Conservation (phyloP, 2,888 invertebrate genomes). For the Loripinus fragilis region DNA sequence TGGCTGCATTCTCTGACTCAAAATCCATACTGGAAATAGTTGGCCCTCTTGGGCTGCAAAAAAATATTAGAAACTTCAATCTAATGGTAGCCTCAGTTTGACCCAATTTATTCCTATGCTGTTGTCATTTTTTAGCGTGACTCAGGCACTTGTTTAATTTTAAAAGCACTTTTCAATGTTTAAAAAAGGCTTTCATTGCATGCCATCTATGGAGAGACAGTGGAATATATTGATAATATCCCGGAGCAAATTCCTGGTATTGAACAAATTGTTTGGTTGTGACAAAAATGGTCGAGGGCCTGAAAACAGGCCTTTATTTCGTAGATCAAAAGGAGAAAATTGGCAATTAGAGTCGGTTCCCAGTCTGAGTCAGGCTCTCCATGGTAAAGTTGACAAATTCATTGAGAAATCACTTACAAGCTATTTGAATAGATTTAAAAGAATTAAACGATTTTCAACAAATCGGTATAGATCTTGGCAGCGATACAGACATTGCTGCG, state of each 20-base stretch:
- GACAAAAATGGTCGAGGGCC: not conserved
- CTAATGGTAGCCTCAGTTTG: too few relatives aligned
- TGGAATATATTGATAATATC: not conserved
- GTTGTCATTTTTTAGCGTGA: not conserved
- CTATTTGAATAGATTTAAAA: constrained; percentile 5
- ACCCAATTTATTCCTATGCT: too few relatives aligned
- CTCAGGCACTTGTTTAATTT: not conserved
- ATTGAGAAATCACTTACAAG: not conserved
- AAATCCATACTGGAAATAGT: too few relatives aligned
- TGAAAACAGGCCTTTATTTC: not conserved
- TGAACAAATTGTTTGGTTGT: not conserved
- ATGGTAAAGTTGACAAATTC: not conserved
- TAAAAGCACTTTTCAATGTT: not conserved
- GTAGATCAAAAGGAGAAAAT: not conserved
- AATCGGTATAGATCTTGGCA: not conserved
- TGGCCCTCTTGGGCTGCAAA: too few relatives aligned
- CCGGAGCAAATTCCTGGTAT: not conserved
- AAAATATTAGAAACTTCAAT: too few relatives aligned
- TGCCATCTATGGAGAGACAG: not conserved
- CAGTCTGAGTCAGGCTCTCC: not conserved
- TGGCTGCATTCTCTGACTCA: too few relatives aligned
- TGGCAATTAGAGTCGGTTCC: not conserved
- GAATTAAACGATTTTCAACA: constrained; percentile 1
- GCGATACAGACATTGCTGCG: not conserved
- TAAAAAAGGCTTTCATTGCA: not conserved